These are phyloP conservation scores for Torymus aiolomorphi DNA, from an alignment of 2,888 invertebrate genomes.

Conservation along the genomic window DNA sequence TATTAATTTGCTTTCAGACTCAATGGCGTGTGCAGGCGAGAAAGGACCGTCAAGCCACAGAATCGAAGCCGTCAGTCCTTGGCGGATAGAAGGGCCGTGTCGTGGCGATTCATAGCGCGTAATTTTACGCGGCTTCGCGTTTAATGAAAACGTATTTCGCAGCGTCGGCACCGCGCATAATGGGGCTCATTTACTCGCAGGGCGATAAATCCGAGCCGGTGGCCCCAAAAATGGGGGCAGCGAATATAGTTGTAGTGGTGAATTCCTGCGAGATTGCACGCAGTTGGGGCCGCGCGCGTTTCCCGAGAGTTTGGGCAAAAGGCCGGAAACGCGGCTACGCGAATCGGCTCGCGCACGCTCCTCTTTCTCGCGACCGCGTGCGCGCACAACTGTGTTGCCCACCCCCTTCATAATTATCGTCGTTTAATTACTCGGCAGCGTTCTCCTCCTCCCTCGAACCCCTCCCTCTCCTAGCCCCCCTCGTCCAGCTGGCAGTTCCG, in stretches of 20 bases:
- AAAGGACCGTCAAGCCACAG: no score
- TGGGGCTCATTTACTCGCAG: conserved; percentile 30
- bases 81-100: no score
- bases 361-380: no score
- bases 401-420: conserved; percentile 38
- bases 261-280: neutral
- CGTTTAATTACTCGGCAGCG: conserved; percentile 41
- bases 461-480: no score
- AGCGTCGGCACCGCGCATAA: conserved; percentile 16
- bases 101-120: no score
- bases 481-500: neutral
- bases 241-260: neutral
- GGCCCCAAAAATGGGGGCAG: conserved; percentile 18
- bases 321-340: neutral
- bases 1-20: no score
- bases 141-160: conserved; percentile 34
- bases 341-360: no score
- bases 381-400: neutral
- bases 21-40: no score
- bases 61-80: no score
- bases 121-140: neutral
- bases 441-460: neutral
- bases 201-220: conserved; percentile 7
- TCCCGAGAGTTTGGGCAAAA: neutral
- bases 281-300: neutral